phyloP scores from a whole-genome alignment of 2,113 vertebrate genomes.

The Glaucidium brasilianum region DNA sequence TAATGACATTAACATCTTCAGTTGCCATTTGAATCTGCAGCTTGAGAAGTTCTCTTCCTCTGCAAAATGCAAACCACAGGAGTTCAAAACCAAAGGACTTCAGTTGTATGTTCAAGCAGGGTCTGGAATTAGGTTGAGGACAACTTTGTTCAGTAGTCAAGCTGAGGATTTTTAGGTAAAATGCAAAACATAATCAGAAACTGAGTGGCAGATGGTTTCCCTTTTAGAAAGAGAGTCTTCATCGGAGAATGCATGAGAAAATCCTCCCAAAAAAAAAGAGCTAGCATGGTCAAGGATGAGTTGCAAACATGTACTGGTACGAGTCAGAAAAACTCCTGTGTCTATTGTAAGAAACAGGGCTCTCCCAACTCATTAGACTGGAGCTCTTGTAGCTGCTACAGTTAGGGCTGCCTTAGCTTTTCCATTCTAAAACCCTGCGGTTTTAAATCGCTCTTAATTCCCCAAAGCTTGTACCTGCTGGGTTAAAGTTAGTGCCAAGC shows the following conservation, averaged over 20 bases:
- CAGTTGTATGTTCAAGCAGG: background rate
- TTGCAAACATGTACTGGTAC: background rate
- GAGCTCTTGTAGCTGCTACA: background rate
- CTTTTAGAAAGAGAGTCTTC: background rate
- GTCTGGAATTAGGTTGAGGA: background rate
- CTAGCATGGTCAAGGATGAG: background rate
- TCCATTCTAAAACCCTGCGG: conserved; percentile 7
- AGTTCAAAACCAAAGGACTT: background rate
- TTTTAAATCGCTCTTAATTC: conserved; percentile 29
- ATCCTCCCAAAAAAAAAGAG: background rate
- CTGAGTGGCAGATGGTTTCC: background rate
- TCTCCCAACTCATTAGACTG: background rate
- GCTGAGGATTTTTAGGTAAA: background rate
- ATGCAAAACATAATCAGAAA: background rate
- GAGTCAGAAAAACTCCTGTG: background rate
- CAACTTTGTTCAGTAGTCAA: background rate
- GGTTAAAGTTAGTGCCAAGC: background rate
- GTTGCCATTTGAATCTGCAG: background rate
- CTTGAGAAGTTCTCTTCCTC: background rate
- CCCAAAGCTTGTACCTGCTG: conserved; percentile 9
- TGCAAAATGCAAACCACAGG: background rate
- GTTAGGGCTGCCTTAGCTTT: background rate
- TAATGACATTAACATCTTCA: background rate
- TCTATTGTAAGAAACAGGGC: background rate
- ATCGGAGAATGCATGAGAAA: background rate